phyloP scores from a whole-genome alignment of 2,113 vertebrate species.

The Rhea pennata region DNA sequence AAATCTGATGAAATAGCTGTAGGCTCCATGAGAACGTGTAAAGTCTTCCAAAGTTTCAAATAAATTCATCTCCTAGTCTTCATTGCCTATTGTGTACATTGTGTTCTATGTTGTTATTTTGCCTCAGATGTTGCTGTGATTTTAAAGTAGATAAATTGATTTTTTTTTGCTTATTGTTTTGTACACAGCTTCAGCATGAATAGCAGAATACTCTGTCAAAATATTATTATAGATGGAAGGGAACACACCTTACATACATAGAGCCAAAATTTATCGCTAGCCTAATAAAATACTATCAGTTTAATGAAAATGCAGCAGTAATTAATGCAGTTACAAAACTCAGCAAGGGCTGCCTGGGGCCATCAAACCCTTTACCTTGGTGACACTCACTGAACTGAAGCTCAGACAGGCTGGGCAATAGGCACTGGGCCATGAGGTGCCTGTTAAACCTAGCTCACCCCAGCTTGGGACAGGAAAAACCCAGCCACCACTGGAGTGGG shows the following conservation, averaged over 20 bases:
- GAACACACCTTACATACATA: rapidly evolving
- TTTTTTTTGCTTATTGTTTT: not conserved
- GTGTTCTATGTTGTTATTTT: not conserved
- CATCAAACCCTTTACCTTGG: rapidly evolving
- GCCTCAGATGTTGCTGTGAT: not conserved
- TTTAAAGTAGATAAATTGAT: not conserved
- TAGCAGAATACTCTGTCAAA: not conserved
- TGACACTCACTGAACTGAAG: not conserved
- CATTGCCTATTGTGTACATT: not conserved
- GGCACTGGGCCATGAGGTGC: rapidly evolving
- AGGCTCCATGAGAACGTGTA: not conserved
- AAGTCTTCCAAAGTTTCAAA: not conserved
- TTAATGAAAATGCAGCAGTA: not conserved
- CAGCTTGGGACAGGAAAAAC: rapidly evolving
- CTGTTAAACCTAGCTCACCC: not conserved
- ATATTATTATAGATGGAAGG: not conserved
- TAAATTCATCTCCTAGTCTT: not conserved
- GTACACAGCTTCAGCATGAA: not conserved
- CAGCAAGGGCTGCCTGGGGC: rapidly evolving
- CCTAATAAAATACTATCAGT: not conserved
- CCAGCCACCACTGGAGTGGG: not conserved
- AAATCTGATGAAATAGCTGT: not conserved
- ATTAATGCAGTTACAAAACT: not conserved
- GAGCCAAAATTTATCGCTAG: not conserved
- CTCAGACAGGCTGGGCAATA: not conserved